phyloP scores from a whole-genome alignment of 2,888 invertebrate genomes.

The Willowsia nigromaculata region DNA sequence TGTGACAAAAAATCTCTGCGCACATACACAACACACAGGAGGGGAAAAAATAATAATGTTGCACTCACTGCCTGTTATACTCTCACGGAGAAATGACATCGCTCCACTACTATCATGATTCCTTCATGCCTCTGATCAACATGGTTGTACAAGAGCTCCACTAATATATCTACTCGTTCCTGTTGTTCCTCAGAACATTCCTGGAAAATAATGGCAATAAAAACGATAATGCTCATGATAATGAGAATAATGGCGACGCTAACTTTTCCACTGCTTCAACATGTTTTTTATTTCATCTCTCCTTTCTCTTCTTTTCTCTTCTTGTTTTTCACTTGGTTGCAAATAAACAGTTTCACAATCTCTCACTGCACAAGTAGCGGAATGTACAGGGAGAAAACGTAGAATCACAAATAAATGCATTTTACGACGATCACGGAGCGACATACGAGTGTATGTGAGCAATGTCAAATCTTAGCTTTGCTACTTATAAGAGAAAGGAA shows the following conservation, averaged over 20 bases:
- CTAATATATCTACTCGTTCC: no score
- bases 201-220: not conserved
- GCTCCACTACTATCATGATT: not conserved
- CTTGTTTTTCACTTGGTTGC: not conserved
- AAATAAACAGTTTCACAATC: no score
- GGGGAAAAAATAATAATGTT: not conserved
- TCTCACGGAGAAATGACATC: not conserved
- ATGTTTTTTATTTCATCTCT: conserved; percentile 17
- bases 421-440: no score
- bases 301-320: not conserved
- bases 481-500: not conserved
- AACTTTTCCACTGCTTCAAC: conserved; percentile 57
- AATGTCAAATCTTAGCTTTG: not conserved
- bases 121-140: not conserved
- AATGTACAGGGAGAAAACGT: no score
- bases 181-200: not conserved
- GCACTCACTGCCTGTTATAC: not conserved
- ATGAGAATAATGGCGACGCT: conserved; percentile 29
- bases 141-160: no score
- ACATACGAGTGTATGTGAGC: not conserved
- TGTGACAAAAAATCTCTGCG: conserved; percentile 41
- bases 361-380: no score
- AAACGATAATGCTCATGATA: not conserved
- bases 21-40: not conserved
- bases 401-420: no score